These are phyloP conservation scores for Melanogrammus aeglefinus DNA, from an alignment of 2,797 vertebrate species.

Conservation along the genomic window DNA sequence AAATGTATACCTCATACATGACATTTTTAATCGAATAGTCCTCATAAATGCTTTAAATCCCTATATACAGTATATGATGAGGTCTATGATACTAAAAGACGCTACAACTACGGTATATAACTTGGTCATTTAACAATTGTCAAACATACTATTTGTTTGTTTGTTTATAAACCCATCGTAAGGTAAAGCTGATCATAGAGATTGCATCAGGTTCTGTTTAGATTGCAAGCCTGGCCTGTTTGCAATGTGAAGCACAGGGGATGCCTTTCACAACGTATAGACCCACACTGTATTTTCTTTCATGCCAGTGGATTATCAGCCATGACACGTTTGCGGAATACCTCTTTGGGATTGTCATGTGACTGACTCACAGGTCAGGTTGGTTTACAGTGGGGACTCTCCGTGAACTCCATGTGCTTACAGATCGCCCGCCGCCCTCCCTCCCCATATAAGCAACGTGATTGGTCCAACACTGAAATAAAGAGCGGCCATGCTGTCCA, in stretches of 20 bases:
- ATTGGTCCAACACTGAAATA: not conserved
- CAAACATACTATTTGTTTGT: not conserved
- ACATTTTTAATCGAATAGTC: not conserved
- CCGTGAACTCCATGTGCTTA: not conserved
- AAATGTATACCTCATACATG: not conserved
- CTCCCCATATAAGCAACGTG: not conserved
- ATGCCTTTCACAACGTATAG: not conserved
- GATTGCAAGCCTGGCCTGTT: not conserved
- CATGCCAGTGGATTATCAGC: not conserved
- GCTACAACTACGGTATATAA: not conserved
- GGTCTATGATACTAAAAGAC: not conserved
- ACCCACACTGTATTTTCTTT: not conserved
- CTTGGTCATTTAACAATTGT: not conserved
- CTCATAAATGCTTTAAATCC: not conserved
- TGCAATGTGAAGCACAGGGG: not conserved
- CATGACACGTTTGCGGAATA: not conserved
- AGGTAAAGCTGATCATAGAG: not conserved
- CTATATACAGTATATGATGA: not conserved
- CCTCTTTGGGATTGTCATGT: not conserved
- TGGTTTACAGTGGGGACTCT: not conserved
- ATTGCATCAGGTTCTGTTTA: not conserved
- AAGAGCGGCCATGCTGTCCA: not conserved
- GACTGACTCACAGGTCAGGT: slow-evolving; percentile 3
- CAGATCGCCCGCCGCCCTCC: no score
- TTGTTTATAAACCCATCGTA: not conserved